A percentile compares a stretch with the other conserved stretches of the same genome.
Conservation (phyloP, 2,797 vertebrate genomes). For the Odontamblyopus rebecca region DNA sequence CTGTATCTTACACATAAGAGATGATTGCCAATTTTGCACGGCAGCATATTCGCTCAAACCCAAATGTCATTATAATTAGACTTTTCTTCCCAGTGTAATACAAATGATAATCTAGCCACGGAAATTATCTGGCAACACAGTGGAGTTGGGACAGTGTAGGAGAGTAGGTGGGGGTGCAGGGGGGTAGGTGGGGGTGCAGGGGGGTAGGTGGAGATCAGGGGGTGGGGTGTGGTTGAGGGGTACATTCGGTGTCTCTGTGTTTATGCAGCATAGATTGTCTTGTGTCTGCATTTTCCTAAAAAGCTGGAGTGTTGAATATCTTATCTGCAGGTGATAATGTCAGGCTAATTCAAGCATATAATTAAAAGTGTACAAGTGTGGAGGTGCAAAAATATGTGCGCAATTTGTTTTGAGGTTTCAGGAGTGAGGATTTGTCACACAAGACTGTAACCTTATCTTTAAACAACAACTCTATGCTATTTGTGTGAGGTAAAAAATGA, state of each 20-base stretch:
- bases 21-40: constrained; percentile 40
- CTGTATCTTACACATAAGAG: constrained; percentile 26
- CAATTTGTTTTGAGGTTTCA: constrained; percentile 15
- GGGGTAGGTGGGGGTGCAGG: constrained; percentile 17
- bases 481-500: neutral
- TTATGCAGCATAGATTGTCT: constrained; percentile 19
- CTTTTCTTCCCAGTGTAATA: constrained; percentile 25
- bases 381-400: constrained; percentile 16
- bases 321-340: constrained; percentile 50
- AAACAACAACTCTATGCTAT: neutral
- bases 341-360: constrained; percentile 62
- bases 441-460: neutral
- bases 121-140: constrained; percentile 19
- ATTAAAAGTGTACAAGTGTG: constrained; percentile 47
- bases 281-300: constrained; percentile 27
- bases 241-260: neutral
- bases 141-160: neutral
- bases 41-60: constrained; percentile 36
- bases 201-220: no score
- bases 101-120: constrained; percentile 24
- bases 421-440: constrained; percentile 16
- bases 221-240: constrained; percentile 4
- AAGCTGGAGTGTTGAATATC: constrained; percentile 34
- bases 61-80: constrained; percentile 31
- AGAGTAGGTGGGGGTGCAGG: no score